Conservation (phyloP, 2,888 invertebrate species). For the Lepidonotus clava region DNA sequence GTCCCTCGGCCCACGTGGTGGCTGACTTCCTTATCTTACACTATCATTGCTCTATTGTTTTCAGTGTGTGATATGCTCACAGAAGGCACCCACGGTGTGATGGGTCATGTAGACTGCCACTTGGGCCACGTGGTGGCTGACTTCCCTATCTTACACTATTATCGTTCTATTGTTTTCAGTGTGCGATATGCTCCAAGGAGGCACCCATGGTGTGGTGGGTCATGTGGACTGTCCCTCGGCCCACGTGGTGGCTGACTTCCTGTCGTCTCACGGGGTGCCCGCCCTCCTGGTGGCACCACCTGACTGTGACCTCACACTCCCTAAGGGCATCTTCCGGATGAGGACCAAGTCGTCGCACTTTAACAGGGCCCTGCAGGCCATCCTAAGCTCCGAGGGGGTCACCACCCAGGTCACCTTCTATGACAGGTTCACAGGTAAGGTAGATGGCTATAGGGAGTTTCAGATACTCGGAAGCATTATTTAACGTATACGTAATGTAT, state of each 20-base stretch:
- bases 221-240: neutral
- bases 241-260: neutral
- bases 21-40: too few species aligned
- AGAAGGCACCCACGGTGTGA: too few species aligned
- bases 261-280: conserved; percentile 5
- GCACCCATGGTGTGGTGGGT: neutral
- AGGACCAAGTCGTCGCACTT: neutral
- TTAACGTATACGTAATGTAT: too few species aligned
- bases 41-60: too few species aligned
- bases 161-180: too few species aligned
- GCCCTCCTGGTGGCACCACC: neutral
- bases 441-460: too few species aligned
- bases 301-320: neutral
- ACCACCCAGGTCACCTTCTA: conserved; percentile 8
- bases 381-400: neutral
- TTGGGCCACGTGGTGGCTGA: too few species aligned
- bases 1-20: neutral
- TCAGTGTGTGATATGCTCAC: too few species aligned
- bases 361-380: neutral
- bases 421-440: conserved; percentile 15
- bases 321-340: neutral
- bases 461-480: too few species aligned
- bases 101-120: too few species aligned
- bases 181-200: too few species aligned
- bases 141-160: too few species aligned